Base-by-base conservation (phyloP, 2,113 vertebrate species). In the Chrysemys picta region DNA sequence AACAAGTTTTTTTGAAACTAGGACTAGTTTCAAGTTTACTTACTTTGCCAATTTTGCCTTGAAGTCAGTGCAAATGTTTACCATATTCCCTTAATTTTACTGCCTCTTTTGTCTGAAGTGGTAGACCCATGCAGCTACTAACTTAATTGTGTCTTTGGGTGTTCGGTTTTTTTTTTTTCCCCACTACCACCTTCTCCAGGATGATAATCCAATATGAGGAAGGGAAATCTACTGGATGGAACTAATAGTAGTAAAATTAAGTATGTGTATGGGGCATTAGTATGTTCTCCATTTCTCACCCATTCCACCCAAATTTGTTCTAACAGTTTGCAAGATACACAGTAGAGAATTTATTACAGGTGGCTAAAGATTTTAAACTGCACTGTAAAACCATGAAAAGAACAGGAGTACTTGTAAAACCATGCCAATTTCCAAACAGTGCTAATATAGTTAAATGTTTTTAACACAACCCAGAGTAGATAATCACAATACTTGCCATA, bases 191-290 rank as follows among this genome's bases (percentile, higher is more conserved):
- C 31, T n/a, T 14, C 75, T 24, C 80, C 87, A 47, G 3, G 17
- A 19, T 49, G 16, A 8, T 14, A 4, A 25, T 31, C 50, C 31
- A 25, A 2, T 4, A 29, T 1, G 0, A 21, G 38, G 82, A 25
- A 22, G 1, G 3, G 29, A 56, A 11, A 8, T 0, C n/a, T 27
- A 49, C 10, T 21, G 1, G 35, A 69, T 69, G 17, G n/a, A 72
- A 72, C 65, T 72, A 38, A 72, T 4, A 14, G 35, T 17, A 72
- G 65, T 38, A 38, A 72, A 38, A 38, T 72, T 72, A 72, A 72
- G n/a, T 9, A 38, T 72, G 65, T 72, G 35, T 29, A 65, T 19
- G 62, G 62, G 62, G 14, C 31, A 65, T 72, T 14, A 82, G 9
- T 50, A 53, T 57, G 38, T 80, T 22, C 53, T 86, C n/a, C 11